phyloP scores from a whole-genome alignment of 2,888 invertebrate species.

The Schrankia costaestrigalis region DNA sequence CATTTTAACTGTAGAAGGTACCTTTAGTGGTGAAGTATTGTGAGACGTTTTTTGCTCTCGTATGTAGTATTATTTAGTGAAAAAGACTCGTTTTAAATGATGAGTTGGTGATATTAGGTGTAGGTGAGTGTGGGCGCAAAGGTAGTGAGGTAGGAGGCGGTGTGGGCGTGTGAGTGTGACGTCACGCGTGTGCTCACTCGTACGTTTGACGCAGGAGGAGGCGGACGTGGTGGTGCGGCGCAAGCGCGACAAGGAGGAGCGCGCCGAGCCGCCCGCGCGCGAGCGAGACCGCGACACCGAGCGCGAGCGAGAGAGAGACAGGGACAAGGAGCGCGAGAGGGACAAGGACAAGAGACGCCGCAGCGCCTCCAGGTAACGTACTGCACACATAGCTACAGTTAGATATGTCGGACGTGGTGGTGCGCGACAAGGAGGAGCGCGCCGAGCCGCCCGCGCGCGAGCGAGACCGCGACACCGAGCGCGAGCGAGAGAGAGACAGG shows the following conservation, averaged over 20 bases:
- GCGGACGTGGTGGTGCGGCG: slow-evolving; percentile 81
- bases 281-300: slow-evolving; percentile 27
- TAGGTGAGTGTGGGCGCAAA: neutral
- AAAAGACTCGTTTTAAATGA: neutral
- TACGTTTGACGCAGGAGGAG: slow-evolving; percentile 82
- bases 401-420: slow-evolving; percentile 82
- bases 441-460: slow-evolving; percentile 22
- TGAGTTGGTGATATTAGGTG: neutral
- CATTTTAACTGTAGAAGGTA: too few relatives aligned
- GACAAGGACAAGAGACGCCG: slow-evolving; percentile 41
- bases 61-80: too few relatives aligned
- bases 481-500: slow-evolving; percentile 40
- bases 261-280: slow-evolving; percentile 24
- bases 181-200: slow-evolving; percentile 16
- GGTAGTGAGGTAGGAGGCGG: slow-evolving; percentile 3
- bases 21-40: too few relatives aligned
- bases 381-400: neutral
- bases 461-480: slow-evolving; percentile 24
- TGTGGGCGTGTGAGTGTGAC: slow-evolving; percentile 3
- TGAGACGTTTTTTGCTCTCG: too few relatives aligned
- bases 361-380: slow-evolving; percentile 42
- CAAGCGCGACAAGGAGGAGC: slow-evolving; percentile 66
- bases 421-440: slow-evolving; percentile 59
- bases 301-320: slow-evolving; percentile 40
- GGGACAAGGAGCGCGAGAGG: slow-evolving; percentile 20